phyloP scores from a whole-genome alignment of 2,113 vertebrate genomes.

The Turnix velox region DNA sequence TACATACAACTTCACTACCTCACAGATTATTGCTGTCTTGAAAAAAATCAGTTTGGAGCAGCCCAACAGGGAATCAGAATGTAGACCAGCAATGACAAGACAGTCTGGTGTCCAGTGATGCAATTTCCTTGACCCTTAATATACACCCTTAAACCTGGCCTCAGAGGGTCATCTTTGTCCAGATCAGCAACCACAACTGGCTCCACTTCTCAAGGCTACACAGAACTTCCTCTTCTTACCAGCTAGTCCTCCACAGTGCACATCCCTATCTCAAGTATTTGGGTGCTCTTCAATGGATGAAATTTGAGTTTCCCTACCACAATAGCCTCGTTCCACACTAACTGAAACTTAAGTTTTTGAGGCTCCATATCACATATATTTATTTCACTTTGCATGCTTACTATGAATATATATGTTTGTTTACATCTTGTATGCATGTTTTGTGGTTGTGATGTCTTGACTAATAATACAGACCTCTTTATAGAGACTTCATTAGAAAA shows the following conservation, averaged over 20 bases:
- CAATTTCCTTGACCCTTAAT: background rate
- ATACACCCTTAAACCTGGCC: background rate
- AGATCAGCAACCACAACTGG: background rate
- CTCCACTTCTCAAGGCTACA: background rate
- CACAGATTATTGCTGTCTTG: background rate
- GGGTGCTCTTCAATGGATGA: background rate
- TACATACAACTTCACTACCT: background rate
- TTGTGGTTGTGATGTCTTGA: background rate
- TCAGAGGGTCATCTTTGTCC: background rate
- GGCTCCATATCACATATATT: fast-evolving
- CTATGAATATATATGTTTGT: background rate
- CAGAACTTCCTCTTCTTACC: background rate
- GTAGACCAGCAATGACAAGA: background rate
- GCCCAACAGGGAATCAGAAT: background rate
- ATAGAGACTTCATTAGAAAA: background rate
- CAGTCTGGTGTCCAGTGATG: background rate
- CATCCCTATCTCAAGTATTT: background rate
- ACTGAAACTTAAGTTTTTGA: background rate
- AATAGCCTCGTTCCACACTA: background rate
- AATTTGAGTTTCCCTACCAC: background rate
- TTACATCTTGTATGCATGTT: background rate
- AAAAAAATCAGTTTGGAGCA: background rate
- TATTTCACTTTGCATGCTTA: background rate
- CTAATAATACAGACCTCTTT: background rate
- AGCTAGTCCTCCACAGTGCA: background rate